Evolutionary conservation across 2,888 invertebrate species (phyloP).

Genomic region (Alsophila aescularia): DNA sequence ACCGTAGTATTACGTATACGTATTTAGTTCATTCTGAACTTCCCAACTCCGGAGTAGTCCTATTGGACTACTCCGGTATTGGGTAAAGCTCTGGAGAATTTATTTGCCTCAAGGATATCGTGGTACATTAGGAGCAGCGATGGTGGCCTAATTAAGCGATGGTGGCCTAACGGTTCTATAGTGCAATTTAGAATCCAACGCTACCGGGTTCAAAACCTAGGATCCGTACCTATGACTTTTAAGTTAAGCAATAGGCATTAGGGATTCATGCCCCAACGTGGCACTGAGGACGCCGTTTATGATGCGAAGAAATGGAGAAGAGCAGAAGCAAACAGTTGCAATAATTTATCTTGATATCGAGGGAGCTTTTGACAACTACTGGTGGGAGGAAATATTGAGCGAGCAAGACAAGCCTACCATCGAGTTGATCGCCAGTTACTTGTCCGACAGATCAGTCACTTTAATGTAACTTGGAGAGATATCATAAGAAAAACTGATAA

Average conservation of each 20-base stretch:
- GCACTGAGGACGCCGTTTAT: not conserved
- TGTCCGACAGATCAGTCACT: not conserved
- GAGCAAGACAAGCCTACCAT: not conserved
- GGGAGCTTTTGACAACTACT: not conserved
- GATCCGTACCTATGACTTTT: too few species aligned
- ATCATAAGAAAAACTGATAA: not conserved
- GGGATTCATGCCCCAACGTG: not conserved
- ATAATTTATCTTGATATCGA: not conserved
- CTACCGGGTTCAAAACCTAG: too few species aligned
- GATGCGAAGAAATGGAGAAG: not conserved
- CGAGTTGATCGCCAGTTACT: not conserved
- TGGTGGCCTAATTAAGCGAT: too few species aligned
- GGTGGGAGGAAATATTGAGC: not conserved
- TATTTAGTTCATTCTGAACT: too few species aligned
- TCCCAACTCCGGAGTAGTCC: too few species aligned
- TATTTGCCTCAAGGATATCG: not conserved
- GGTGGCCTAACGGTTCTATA: too few species aligned
- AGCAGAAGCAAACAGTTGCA: not conserved
- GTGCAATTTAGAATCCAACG: too few species aligned
- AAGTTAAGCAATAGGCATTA: not conserved
- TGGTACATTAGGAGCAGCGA: not conserved
- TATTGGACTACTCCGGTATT: too few species aligned
- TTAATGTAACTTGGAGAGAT: not conserved
- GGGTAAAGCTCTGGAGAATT: not conserved
- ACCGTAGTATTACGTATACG: too few species aligned